Conservation (phyloP, 2,113 vertebrate genomes). For the Ibidorhyncha struthersii region DNA sequence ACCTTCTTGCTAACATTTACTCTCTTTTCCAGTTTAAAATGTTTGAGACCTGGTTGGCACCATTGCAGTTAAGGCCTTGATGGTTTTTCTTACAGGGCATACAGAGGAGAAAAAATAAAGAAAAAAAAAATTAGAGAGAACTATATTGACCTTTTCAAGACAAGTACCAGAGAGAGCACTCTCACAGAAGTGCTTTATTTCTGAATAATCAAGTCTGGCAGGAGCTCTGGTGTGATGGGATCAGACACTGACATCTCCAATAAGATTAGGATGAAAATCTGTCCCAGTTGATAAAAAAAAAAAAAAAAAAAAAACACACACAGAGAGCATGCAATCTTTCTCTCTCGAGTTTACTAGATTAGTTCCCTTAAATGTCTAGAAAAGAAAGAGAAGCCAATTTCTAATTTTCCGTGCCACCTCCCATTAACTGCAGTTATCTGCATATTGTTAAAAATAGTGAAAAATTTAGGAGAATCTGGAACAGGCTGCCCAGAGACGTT, state of each 20-base stretch:
- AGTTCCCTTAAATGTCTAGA: neutral
- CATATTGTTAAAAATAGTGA: neutral
- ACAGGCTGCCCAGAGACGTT: too few species aligned
- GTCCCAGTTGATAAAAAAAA: neutral
- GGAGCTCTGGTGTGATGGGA: conserved; percentile 20
- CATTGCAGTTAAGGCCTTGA: neutral
- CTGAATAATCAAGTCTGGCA: conserved; percentile 52
- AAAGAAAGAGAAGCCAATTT: neutral
- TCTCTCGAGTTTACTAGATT: neutral
- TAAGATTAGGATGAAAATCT: conserved; percentile 52
- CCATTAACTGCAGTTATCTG: neutral
- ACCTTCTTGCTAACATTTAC: neutral
- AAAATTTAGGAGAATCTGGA: neutral
- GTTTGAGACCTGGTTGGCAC: neutral
- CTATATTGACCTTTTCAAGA: conserved; percentile 35
- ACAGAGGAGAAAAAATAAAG: neutral
- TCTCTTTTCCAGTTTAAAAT: neutral
- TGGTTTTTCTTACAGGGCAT: neutral
- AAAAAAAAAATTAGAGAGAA: neutral
- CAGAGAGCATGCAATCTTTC: neutral
- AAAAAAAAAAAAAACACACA: neutral
- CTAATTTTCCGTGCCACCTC: neutral
- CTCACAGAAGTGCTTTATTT: conserved; percentile 22
- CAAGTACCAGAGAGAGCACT: conserved; percentile 17
- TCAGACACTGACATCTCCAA: conserved; percentile 18